These are phyloP conservation scores for Pipa parva DNA, from an alignment of 2,113 vertebrate genomes.

Conservation along the genomic window DNA sequence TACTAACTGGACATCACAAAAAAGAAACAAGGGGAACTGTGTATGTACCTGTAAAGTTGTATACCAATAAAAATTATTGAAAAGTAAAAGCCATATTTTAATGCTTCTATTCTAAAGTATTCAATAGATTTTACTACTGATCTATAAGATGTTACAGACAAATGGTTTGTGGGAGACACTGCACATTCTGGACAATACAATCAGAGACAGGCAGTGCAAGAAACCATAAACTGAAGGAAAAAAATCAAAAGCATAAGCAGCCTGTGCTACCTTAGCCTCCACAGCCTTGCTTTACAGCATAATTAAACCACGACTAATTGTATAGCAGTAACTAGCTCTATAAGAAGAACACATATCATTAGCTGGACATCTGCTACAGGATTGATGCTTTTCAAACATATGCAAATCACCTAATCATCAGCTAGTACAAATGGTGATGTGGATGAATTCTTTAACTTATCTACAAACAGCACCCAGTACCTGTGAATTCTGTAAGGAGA, in stretches of 20 bases:
- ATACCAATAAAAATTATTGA: no score
- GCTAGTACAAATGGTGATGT: constrained; percentile 23
- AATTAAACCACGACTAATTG: constrained; percentile 39
- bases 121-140: no score
- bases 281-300: constrained; percentile 24
- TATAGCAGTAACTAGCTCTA: constrained; percentile 36
- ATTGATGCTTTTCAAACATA: constrained; percentile 38
- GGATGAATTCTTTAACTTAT: constrained; percentile 30
- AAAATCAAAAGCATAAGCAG: constrained; percentile 6
- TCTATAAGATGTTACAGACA: no score
- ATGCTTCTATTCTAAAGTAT: no score
- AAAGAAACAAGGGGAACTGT: no score
- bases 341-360: constrained; percentile 35
- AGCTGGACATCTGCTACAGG: constrained; percentile 37
- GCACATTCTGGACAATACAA: no score
- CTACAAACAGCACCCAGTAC: constrained; percentile 32
- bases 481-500: constrained; percentile 4
- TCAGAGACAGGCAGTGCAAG: neutral
- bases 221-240: constrained; percentile 4
- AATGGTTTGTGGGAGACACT: no score
- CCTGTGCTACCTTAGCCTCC: neutral
- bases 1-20: no score
- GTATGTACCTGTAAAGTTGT: no score
- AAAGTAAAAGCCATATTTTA: no score
- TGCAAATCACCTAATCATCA: constrained; percentile 39